Evolutionary conservation across 2,888 invertebrate genomes (phyloP), one percentile per base, ranked within the genome.

Genomic region (Conchocele bisecta): DNA sequence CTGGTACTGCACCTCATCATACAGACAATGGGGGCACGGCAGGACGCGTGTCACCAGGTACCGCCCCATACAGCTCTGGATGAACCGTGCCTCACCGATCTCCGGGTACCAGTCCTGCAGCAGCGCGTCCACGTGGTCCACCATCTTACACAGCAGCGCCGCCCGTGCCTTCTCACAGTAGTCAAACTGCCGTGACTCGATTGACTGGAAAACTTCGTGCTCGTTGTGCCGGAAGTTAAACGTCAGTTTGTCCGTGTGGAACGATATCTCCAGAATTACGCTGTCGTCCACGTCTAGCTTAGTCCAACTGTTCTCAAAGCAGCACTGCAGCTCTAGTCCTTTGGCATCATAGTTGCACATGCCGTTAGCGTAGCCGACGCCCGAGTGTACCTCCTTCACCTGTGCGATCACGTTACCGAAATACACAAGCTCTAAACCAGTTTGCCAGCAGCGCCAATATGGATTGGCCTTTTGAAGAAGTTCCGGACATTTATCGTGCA

Each of bases 61-160:
- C 84, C 97, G 94, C 0, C 99, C 99, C 75, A 98, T 98, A 0
- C 98, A 98, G 0, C 98, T 98, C 91, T 99, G 99, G 2, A 98
- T 97, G 92, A 99, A 99, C 41, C 99, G 94, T 0, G 98, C 98
- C 57, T 87, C 86, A 22, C 98, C 98, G 61, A 98, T 92, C 0
- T 97, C 97, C 0, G 98, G 98, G 91, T 98, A 99, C 99, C 99
- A 99, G 92, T 99, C 99, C 91, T 99, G 99, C 0, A 99, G 92
- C 53, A 99, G 92, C 57, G 98, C 94, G 91, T 99, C 99, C 75
- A 99, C 96, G 89, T 98, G 98, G 90, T 98, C 98, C 0, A 98
- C 97, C 3, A 97, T 94, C 31, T 98, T 92, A 0, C 98, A 96
- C 50, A 89, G 57, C 17, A 89, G 72, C 46, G 78, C 79, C 6